Percentiles rank a stretch among this genome's conserved stretches.
Evolutionary conservation across 2,888 invertebrate genomes (phyloP).

Genomic region (Caenorhabditis angaria): DNA sequence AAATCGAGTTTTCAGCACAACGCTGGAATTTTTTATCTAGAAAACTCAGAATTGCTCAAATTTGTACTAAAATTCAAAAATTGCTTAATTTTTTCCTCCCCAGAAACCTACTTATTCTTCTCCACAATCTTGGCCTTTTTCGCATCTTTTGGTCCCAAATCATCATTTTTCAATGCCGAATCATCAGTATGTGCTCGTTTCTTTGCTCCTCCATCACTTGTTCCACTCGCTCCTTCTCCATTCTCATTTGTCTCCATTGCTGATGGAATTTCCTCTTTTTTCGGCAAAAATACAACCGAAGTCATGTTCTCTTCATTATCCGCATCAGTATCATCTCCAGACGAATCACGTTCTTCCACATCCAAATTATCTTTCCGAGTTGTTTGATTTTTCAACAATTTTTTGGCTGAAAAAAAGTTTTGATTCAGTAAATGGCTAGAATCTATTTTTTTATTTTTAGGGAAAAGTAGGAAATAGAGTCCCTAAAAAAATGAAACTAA

Average conservation of each 20-base stretch:
- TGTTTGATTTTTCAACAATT: constrained; percentile 42
- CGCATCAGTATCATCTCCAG: constrained; percentile 73
- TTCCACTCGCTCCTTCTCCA: constrained; percentile 3
- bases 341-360: constrained; percentile 62
- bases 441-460: too few species aligned
- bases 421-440: too few species aligned
- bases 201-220: constrained; percentile 16
- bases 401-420: constrained; percentile 43
- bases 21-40: too few species aligned
- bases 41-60: too few species aligned
- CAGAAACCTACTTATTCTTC: constrained; percentile 15
- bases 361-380: constrained; percentile 47
- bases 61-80: too few species aligned
- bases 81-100: too few species aligned
- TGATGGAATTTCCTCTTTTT: constrained; percentile 33
- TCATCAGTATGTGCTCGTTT: constrained; percentile 33
- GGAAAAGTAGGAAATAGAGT: too few species aligned
- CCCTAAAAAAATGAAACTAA: not conserved
- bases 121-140: constrained; percentile 49
- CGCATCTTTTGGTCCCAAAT: constrained; percentile 36
- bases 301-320: constrained; percentile 73
- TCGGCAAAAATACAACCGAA: constrained; percentile 68
- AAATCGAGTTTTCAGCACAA: too few species aligned
- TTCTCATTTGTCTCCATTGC: constrained; percentile 10
- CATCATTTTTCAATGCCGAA: constrained; percentile 16